A percentile compares a stretch with the other conserved stretches of the same genome.
Conservation (phyloP, 2,113 vertebrate species). For the Syngnathus floridae region DNA sequence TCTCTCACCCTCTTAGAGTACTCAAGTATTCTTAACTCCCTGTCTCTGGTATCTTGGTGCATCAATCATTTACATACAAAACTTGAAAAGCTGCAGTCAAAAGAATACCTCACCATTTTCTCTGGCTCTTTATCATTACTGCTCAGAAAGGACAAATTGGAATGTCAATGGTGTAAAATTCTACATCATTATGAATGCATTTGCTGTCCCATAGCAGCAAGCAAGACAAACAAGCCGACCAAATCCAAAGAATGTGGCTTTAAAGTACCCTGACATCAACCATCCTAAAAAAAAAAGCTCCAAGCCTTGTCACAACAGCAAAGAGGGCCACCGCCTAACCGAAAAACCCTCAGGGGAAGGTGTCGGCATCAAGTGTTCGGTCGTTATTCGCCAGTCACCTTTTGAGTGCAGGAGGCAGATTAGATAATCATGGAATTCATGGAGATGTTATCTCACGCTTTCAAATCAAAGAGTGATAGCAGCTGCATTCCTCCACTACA, state of each 20-base stretch:
- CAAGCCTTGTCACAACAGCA: background rate
- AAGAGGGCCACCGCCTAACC: background rate
- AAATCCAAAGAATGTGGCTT: background rate
- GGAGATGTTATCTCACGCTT: slow-evolving; percentile 10
- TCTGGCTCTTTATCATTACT: background rate
- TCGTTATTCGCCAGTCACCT: slow-evolving; percentile 35
- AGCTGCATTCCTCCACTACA: slow-evolving; percentile 24
- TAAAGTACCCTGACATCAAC: background rate
- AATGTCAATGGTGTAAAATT: background rate
- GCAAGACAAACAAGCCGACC: background rate
- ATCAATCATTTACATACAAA: slow-evolving; percentile 1
- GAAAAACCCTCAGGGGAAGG: background rate
- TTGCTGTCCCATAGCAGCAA: background rate
- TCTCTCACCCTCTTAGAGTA: slow-evolving; percentile 8
- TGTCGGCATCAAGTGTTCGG: background rate
- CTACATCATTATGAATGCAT: no score
- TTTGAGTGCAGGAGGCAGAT: slow-evolving; percentile 24
- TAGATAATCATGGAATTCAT: slow-evolving; percentile 39
- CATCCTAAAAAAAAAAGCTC: background rate
- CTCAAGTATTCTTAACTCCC: slow-evolving; percentile 3
- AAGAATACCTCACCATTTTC: background rate
- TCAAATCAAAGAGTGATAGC: slow-evolving; percentile 17
- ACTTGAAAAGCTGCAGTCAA: background rate
- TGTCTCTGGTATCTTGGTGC: background rate
- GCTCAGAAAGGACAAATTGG: background rate